phyloP scores from a whole-genome alignment of 2,888 invertebrate genomes.

The Meghimatium bilineatum region DNA sequence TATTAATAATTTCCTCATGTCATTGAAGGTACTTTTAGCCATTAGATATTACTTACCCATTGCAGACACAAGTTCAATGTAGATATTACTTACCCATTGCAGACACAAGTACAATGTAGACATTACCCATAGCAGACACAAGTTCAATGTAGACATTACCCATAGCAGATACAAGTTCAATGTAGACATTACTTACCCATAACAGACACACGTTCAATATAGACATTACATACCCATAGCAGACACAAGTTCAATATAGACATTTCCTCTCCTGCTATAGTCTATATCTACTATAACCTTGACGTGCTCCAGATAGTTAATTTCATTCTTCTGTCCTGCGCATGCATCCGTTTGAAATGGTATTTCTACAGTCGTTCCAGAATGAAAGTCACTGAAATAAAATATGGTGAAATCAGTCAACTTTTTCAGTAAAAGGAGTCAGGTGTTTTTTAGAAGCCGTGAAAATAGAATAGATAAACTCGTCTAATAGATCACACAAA shows the following conservation, averaged over 20 bases:
- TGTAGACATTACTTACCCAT: no score
- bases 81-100: no score
- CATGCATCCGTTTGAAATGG: slow-evolving; percentile 82
- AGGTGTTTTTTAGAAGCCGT: no score
- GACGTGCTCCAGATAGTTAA: slow-evolving; percentile 90
- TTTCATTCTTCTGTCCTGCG: slow-evolving; percentile 78
- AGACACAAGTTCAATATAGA: slow-evolving; percentile 81
- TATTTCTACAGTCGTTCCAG: slow-evolving; percentile 71
- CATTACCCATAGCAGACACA: slow-evolving; percentile 31
- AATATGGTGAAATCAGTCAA: background rate
- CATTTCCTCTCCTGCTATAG: slow-evolving; percentile 85
- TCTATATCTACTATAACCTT: slow-evolving; percentile 85
- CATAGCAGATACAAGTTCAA: no score
- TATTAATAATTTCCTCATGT: no score
- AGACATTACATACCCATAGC: slow-evolving; percentile 32
- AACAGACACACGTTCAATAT: no score
- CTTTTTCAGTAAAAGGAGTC: no score
- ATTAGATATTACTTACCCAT: no score
- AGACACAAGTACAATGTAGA: no score
- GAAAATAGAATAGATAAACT: background rate
- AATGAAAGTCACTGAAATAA: background rate
- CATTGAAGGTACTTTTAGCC: no score
- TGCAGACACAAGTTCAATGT: no score
- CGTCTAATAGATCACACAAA: background rate
- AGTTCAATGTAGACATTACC: no score